Percentiles rank a stretch among this genome's conserved stretches.
Evolutionary conservation across 2,113 vertebrate genomes (phyloP).

Genomic region (Mixornis gularis): DNA sequence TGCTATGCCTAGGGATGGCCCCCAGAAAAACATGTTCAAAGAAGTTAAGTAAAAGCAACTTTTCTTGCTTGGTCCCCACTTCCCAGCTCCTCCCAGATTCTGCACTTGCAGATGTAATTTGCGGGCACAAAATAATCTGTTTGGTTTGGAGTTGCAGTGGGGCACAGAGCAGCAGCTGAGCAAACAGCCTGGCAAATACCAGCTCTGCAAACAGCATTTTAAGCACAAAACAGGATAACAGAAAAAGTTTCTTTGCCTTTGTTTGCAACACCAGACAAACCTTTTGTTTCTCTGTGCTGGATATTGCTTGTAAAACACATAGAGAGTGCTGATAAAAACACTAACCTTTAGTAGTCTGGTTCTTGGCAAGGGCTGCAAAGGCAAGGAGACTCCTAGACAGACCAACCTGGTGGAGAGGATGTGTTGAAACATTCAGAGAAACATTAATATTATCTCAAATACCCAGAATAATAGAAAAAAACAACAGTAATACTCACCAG

Average conservation of each 20-base stretch:
- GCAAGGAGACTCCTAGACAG: conserved; percentile 31
- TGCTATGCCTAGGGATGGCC: fast-evolving
- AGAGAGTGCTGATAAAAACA: neutral
- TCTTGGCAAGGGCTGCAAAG: conserved; percentile 35
- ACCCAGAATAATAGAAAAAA: neutral
- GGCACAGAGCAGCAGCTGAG: neutral
- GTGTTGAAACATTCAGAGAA: neutral
- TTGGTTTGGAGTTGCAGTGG: neutral
- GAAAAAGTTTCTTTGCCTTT: neutral
- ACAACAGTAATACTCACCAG: conserved; percentile 26
- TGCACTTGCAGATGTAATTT: neutral
- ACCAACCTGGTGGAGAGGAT: neutral
- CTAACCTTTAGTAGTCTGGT: conserved; percentile 50
- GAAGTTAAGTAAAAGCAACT: neutral
- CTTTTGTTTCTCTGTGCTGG: neutral
- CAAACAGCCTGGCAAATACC: neutral
- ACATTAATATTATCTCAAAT: neutral
- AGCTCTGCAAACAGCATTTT: neutral
- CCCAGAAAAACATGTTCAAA: neutral
- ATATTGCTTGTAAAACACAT: neutral
- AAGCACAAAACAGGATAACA: neutral
- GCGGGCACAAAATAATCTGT: neutral
- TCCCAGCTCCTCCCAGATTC: neutral
- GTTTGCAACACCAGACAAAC: neutral
- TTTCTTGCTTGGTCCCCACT: neutral